Base-by-base conservation (phyloP, 2,888 invertebrate species). In the Drosophila dives region DNA sequence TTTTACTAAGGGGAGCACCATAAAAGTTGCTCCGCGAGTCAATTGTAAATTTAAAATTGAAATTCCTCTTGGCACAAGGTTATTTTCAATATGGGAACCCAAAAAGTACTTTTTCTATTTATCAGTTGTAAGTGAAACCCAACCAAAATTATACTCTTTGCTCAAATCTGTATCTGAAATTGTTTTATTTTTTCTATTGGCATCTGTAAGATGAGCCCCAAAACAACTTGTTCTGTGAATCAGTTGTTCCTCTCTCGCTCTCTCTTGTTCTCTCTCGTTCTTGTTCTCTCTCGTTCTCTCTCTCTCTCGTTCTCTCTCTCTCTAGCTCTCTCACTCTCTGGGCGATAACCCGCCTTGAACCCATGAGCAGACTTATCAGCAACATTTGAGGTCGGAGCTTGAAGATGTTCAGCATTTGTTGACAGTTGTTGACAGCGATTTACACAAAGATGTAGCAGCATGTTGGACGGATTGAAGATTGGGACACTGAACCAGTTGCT, bases 311-410 rank as follows among this genome's bases (percentile, higher is more conserved):
- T 8, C 49, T 17, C 26, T 3, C n/a, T 5, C 32, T 1, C 29
- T 4, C 32, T 11, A 11, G 11, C n/a, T 29, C n/a, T 10, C 12
- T 3, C 26, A 49, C 15, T 23, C 33, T 42, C 10, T 45, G 36
- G 15, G 15, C n/a, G 84, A 84, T 84, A 84, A 84, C 84, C 84
- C 54, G 32, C 20, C 15, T 8, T 84, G 84, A 80, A 75, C 84
- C 65, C 32, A 42, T 32, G 0, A 56, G 7, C 32, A 45, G 11
- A 17, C 67, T 80, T 80, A 84, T 84, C 83, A 83, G 61, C 64
- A 6, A 12, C 40, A 10, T 10, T 59, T 26, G 6, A 34, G 49
- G 60, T 59, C 29, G 10, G 29, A 33, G 40, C 50, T 17, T 17
- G 8, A 29, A 55, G 12, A 38, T 26, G 11, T 12, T 40, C 8